These are phyloP conservation scores for Enoplosus armatus DNA, from an alignment of 2,797 vertebrate species.

Conservation along the genomic window DNA sequence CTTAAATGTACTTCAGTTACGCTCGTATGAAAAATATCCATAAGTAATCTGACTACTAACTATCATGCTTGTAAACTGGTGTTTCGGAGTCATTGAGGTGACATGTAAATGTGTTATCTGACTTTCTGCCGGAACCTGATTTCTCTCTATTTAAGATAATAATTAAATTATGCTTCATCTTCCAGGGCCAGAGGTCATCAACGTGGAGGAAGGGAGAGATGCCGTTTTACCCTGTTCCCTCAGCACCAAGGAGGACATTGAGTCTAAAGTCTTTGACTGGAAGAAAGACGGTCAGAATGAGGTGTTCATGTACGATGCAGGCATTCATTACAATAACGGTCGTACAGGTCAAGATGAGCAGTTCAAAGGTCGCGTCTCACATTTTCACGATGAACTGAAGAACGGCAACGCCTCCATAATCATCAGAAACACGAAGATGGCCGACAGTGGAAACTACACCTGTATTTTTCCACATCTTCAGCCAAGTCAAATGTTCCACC, in stretches of 20 bases:
- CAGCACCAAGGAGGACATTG: fast-evolving
- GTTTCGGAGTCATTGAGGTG: too few species aligned
- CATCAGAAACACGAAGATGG: too few species aligned
- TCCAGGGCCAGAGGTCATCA: fast-evolving
- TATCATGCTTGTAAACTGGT: too few species aligned
- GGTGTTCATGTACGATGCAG: neutral
- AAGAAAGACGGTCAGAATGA: fast-evolving
- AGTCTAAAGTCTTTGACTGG: fast-evolving
- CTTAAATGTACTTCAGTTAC: too few species aligned
- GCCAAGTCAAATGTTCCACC: neutral
- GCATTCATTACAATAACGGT: fast-evolving
- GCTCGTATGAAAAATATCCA: too few species aligned
- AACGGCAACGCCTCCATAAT: fast-evolving
- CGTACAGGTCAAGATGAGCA: fast-evolving
- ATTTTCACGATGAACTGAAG: fast-evolving
- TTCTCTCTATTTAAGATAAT: neutral
- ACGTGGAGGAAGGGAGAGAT: fast-evolving
- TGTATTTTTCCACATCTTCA: too few species aligned
- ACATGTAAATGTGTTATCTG: too few species aligned
- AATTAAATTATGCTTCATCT: neutral
- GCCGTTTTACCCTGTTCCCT: neutral
- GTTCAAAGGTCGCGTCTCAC: neutral
- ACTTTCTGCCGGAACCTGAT: neutral
- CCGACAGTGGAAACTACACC: too few species aligned
- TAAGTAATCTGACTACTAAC: too few species aligned